Evolutionary conservation across 2,113 vertebrate genomes (phyloP).

Genomic region (Artemisiospiza belli): DNA sequence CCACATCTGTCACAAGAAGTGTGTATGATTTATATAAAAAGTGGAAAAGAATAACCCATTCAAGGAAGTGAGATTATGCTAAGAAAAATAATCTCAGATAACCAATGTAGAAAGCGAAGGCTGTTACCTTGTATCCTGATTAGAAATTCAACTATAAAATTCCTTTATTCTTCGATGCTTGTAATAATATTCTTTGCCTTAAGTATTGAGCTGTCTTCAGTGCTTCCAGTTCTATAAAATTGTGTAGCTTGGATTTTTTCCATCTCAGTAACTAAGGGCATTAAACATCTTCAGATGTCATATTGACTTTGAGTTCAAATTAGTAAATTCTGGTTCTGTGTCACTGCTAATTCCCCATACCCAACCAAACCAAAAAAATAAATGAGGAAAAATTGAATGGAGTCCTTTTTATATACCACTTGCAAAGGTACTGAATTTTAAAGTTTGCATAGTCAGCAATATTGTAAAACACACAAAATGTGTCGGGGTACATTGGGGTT

Average conservation of each 20-base stretch:
- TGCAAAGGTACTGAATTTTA: neutral
- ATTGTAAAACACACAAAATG: neutral
- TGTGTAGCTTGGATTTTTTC: neutral
- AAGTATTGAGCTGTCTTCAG: neutral
- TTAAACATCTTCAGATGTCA: neutral
- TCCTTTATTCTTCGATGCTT: neutral
- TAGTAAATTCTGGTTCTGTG: neutral
- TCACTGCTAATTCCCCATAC: neutral
- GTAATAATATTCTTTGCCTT: neutral
- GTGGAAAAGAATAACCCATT: constrained; percentile 3
- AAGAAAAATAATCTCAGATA: neutral
- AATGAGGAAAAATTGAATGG: neutral
- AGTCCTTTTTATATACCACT: neutral
- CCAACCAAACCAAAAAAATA: neutral
- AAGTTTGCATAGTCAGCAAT: neutral
- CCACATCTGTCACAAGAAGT: constrained; percentile 3
- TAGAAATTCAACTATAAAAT: neutral
- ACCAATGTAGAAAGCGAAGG: neutral
- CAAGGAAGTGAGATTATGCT: neutral
- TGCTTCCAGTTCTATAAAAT: neutral
- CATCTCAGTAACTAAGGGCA: neutral
- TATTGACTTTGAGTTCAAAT: neutral
- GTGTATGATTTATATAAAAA: constrained; percentile 20
- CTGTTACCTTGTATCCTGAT: neutral
- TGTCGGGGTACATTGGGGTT: accelerated